A percentile compares a stretch with the other conserved stretches of the same genome.
phyloP scores from a whole-genome alignment of 2,888 invertebrate genomes.

The Venusia cambrica region DNA sequence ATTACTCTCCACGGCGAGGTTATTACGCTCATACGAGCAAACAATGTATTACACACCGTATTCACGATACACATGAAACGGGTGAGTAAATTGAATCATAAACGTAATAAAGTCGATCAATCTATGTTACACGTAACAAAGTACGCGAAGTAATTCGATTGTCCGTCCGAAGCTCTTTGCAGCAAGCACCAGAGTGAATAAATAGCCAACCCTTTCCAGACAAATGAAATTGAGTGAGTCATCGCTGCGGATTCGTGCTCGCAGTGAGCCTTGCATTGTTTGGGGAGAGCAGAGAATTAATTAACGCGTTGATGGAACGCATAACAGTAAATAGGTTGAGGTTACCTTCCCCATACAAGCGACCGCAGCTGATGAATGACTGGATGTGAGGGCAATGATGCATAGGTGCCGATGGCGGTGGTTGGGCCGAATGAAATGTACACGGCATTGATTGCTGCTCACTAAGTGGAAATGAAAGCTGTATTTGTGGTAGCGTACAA shows the following conservation, averaged over 20 bases:
- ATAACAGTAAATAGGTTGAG: constrained; percentile 28
- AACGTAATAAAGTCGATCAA: constrained; percentile 32
- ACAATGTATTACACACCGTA: constrained; percentile 14
- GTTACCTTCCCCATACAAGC: constrained; percentile 25
- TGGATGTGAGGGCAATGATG: constrained; percentile 25
- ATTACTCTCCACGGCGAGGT: constrained; percentile 12
- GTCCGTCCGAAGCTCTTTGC: constrained; percentile 22
- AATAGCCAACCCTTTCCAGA: constrained; percentile 29
- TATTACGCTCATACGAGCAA: constrained; percentile 14
- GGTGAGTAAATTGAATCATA: constrained; percentile 29
- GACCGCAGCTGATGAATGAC: constrained; percentile 23
- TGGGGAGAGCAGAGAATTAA: constrained; percentile 20
- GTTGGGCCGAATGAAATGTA: constrained; percentile 24
- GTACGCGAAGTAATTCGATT: constrained; percentile 32
- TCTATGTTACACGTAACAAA: constrained; percentile 34
- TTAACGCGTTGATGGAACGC: constrained; percentile 28
- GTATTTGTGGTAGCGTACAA: constrained; percentile 11
- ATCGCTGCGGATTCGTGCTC: constrained; percentile 28
- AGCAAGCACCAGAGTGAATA: constrained; percentile 29
- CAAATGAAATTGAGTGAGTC: constrained; percentile 23
- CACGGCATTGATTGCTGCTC: constrained; percentile 21
- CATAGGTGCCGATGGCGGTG: constrained; percentile 23
- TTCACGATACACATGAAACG: constrained; percentile 22
- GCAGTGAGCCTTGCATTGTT: constrained; percentile 26
- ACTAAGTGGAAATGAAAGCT: constrained; percentile 17